phyloP scores from a whole-genome alignment of 1,140 invertebrate species.

The Lordiphosa stackelbergi region DNA sequence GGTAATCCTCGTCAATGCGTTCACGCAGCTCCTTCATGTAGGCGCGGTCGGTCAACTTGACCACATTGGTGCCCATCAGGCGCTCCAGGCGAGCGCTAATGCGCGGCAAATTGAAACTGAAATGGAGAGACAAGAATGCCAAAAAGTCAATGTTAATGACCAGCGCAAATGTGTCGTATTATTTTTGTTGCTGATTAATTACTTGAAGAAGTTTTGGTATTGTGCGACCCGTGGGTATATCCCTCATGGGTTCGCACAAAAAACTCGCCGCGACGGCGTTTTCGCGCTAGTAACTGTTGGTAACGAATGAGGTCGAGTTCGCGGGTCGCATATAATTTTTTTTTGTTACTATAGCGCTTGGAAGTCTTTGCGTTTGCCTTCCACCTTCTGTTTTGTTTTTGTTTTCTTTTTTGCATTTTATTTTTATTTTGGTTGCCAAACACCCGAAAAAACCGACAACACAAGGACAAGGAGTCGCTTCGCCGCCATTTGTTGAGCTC shows the following conservation, averaged over 20 bases:
- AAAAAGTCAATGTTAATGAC: constrained; percentile 37
- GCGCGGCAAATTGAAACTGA: constrained; percentile 79
- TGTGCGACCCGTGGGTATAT: constrained; percentile 4
- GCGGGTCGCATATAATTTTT: constrained; percentile 38
- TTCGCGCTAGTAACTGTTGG: constrained; percentile 69
- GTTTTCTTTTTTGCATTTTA: constrained; percentile 16
- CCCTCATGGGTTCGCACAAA: constrained; percentile 35
- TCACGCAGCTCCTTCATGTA: constrained; percentile 81
- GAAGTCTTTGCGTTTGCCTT: constrained; percentile 35
- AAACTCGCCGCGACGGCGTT: constrained; percentile 35
- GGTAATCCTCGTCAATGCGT: constrained; percentile 80
- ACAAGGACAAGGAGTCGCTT: constrained; percentile 52
- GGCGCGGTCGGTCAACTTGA: constrained; percentile 81
- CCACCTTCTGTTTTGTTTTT: constrained; percentile 6
- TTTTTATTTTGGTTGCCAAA: constrained; percentile 66
- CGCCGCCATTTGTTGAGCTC: constrained; percentile 13
- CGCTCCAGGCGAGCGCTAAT: constrained; percentile 80
- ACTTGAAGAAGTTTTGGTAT: constrained; percentile 9
- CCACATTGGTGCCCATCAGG: constrained; percentile 82
- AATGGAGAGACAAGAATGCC: constrained; percentile 7
- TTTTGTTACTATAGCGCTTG: constrained; percentile 47
- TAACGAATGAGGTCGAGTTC: constrained; percentile 67
- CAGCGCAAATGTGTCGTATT: constrained; percentile 27
- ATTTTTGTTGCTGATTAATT: constrained; percentile 40
- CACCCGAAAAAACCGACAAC: constrained; percentile 53